Base-by-base conservation (phyloP, 2,113 vertebrate species). In the Ictalurus furcatus region DNA sequence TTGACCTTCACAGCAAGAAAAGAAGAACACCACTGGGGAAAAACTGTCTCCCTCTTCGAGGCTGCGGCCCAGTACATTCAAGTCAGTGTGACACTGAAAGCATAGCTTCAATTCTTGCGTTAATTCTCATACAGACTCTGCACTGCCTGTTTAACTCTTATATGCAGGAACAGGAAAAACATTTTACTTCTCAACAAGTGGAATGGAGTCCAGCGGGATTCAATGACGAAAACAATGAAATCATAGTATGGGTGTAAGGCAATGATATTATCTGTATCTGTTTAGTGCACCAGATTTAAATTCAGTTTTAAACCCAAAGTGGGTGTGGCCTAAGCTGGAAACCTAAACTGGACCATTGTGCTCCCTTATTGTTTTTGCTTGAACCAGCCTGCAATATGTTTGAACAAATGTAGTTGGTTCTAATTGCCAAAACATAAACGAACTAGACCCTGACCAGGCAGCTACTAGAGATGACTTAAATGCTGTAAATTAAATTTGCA, bases 1-100 rank as follows among this genome's bases (percentile, higher is more conserved):
- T 52, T 76, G 83, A 85, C 84, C 88, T 89, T 89, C 30, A n/a
- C 58, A 17, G 79, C 23, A 67, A 44, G 69, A 84, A 74, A 74
- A 73, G 21, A 58, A 12, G 54, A 84, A 61, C 28, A 34, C 86
- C 30, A 34, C 28, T 4, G 48, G 78, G 76, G 54, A 58, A 81
- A 87, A 9, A 61, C 86, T 13, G 40, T 44, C 74, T 79, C 58
- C 17, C 85, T 58, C 56, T 58, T 58, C 13, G 85, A 59, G 85
- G 34, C 56, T 12, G 56, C 14, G 40, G 85, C n/a, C 56, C 7
- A 59, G 59, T 78, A 59, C 56, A 17, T 76, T 23, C 9, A 59
- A 86, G 56, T 59, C 21, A 40, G 52, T 40, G 69, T 40, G 40
- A 44, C 21, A 76, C 37, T 12, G 71, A 28, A 52, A 52, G 74